Percentiles rank a stretch among this genome's conserved stretches.
phyloP scores from a whole-genome alignment of 2,888 invertebrate genomes.

The Polydrusus pterygomalis region DNA sequence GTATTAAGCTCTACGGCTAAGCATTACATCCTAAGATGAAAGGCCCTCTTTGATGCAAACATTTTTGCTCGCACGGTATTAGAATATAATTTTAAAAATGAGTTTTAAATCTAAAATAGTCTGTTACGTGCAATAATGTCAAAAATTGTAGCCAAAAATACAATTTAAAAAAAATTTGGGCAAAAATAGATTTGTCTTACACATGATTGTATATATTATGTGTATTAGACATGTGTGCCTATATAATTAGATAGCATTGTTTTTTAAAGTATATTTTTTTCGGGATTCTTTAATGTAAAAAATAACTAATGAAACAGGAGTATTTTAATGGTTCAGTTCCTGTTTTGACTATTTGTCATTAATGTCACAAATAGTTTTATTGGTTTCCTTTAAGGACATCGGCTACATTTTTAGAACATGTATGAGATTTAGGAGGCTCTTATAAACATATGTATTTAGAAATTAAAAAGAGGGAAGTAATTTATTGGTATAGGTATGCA shows the following conservation, averaged over 20 bases:
- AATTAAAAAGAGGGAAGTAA: no score
- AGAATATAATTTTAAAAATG: no score
- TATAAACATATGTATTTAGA: no score
- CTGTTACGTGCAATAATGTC: not conserved
- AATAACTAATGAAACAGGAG: conserved; percentile 39
- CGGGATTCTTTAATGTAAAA: conserved; percentile 18
- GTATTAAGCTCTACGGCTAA: no score
- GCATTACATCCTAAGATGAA: no score
- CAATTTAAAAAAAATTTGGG: not conserved
- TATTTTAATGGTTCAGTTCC: conserved; percentile 53
- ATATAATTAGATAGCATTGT: conserved; percentile 16
- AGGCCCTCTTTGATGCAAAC: no score
- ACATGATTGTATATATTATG: no score
- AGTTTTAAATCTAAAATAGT: not conserved
- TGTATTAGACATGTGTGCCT: conserved; percentile 4
- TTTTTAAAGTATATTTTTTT: conserved; percentile 1
- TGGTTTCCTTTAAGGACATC: conserved; percentile 16
- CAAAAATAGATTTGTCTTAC: conserved; percentile 9
- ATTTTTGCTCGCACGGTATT: no score
- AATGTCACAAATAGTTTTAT: conserved; percentile 32
- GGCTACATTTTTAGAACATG: no score
- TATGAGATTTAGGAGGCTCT: no score
- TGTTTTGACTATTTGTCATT: conserved; percentile 51
- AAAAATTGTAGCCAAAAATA: not conserved
- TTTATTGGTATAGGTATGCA: no score